Evolutionary conservation across 2,797 vertebrate genomes (phyloP), one percentile per base, ranked within the genome.

Genomic region (Coregonus ussuriensis): DNA sequence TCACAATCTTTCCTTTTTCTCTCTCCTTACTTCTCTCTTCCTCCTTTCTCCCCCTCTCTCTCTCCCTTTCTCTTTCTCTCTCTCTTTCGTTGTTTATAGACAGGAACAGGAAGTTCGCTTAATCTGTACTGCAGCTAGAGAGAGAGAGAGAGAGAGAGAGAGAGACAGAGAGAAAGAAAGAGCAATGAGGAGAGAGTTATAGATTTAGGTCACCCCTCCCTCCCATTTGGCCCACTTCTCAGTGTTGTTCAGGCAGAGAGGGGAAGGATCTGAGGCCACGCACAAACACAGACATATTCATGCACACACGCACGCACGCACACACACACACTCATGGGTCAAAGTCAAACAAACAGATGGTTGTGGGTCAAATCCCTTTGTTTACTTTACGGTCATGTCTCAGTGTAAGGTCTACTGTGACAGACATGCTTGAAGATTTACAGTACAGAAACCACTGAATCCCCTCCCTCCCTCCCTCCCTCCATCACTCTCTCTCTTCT

Each of bases 391-490:
- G 25, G 25, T 25, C 25, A 25, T 25, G 25, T 25, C 25, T 25
- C 25, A 25, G 25, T 25, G 25, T 25, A 25, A 25, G 25, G 25
- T 78, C 80, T 7, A 54, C 70, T 73, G 81, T 74, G 65, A 0
- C 14, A 79, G 25, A 4, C 76, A 67, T 65, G 52, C 47, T 81
- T 47, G 9, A 47, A 47, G 41, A 47, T 9, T 47, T 47, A 77
- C 79, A 80, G 75, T 80, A 87, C 80, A 82, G 79, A 75, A 72
- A 52, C 79, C 83, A 71, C 76, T 37, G 41, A 11, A 82, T 62
- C 29, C 74, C 81, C 76, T 81, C 35, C 74, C 62, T 80, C 74
- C 81, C 76, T 81, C 35, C 74, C 62, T 80, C 79, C 79, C 71
- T 41, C 75, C 1, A 13, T 3, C 72, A 75, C 41, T 47, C 85